phyloP scores from a whole-genome alignment of 2,113 vertebrate species.

The Percopsis transmontana region DNA sequence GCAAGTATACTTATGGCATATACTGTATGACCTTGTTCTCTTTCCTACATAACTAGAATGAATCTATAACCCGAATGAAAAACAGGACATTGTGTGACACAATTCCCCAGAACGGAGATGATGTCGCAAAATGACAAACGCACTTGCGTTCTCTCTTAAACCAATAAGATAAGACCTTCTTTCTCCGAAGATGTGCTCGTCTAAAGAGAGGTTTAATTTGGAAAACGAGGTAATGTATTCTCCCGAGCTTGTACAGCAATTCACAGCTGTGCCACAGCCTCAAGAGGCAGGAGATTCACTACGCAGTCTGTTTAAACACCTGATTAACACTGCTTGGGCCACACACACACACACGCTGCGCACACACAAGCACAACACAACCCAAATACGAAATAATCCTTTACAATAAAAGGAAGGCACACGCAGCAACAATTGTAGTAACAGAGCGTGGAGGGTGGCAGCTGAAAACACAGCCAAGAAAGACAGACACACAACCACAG shows the following conservation, averaged over 20 bases:
- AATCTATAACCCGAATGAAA: not conserved
- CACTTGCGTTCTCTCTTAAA: not conserved
- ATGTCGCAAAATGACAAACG: not conserved
- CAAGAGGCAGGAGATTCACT: constrained; percentile 35
- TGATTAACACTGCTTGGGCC: constrained; percentile 53
- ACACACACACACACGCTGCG: not conserved
- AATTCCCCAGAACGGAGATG: not conserved
- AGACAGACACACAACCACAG: constrained; percentile 16
- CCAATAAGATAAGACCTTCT: not conserved
- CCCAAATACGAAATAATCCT: constrained; percentile 39
- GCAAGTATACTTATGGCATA: too few species aligned
- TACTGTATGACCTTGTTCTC: too few species aligned
- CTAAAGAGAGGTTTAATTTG: constrained; percentile 9
- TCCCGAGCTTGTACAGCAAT: constrained; percentile 21
- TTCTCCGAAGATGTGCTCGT: constrained; percentile 5
- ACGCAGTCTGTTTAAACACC: constrained; percentile 50
- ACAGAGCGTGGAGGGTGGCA: constrained; percentile 29
- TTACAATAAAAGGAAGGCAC: constrained; percentile 16
- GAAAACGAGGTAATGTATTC: constrained; percentile 14
- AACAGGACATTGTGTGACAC: not conserved
- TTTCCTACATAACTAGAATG: too few species aligned
- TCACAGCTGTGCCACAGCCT: constrained; percentile 12
- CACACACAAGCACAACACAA: constrained; percentile 25
- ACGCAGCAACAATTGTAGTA: constrained; percentile 23
- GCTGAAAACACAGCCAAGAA: constrained; percentile 25